These are phyloP conservation scores for Drosophila arizonae DNA, from an alignment of 1,140 invertebrate species.

Conservation along the genomic window DNA sequence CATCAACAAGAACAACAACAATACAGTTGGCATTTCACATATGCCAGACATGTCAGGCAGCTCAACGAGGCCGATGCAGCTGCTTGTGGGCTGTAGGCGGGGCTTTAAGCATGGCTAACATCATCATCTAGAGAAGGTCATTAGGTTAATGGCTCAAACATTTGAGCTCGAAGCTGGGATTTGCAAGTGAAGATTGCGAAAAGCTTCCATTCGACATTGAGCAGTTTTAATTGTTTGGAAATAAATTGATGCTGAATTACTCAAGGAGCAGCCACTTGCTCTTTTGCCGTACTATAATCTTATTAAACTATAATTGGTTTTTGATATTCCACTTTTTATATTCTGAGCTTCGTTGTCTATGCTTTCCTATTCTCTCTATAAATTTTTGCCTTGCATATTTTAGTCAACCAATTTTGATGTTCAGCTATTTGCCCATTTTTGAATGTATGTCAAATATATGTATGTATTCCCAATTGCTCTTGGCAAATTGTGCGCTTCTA, in stretches of 20 bases:
- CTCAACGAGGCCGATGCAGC: slow-evolving; percentile 38
- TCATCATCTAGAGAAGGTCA: slow-evolving; percentile 24
- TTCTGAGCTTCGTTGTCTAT: too few species aligned
- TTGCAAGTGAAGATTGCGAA: not conserved
- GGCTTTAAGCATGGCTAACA: slow-evolving; percentile 3
- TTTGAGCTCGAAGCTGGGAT: not conserved
- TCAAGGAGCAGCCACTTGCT: too few species aligned
- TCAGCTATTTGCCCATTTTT: not conserved
- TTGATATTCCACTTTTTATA: not conserved
- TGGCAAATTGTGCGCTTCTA: not conserved
- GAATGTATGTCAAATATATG: not conserved
- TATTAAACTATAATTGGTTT: not conserved
- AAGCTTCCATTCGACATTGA: too few species aligned
- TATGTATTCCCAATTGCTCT: not conserved
- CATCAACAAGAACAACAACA: not conserved
- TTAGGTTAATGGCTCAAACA: slow-evolving; percentile 48
- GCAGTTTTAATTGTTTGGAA: too few species aligned
- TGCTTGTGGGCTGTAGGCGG: slow-evolving; percentile 7
- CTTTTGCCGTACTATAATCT: not conserved
- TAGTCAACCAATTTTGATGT: not conserved
- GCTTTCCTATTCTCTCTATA: too few species aligned
- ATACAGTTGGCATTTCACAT: slow-evolving; percentile 69
- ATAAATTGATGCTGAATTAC: too few species aligned
- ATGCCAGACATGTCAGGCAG: slow-evolving; percentile 65
- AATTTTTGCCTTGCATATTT: too few species aligned